phyloP scores from a whole-genome alignment of 2,113 vertebrate genomes.

The Sarotherodon lohbergeri region DNA sequence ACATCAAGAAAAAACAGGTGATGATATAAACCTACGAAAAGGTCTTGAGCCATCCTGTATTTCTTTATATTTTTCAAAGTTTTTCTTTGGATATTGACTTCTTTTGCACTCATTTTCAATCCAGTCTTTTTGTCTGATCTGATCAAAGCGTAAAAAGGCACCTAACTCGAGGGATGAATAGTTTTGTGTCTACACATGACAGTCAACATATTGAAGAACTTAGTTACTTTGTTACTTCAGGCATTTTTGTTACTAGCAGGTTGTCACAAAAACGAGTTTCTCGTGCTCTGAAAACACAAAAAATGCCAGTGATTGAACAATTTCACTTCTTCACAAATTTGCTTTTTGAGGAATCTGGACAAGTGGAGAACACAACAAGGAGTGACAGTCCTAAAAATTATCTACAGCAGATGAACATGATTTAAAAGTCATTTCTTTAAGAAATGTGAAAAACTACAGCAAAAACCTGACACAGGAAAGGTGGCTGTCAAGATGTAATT shows the following conservation, averaged over 20 bases:
- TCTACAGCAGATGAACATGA: neutral
- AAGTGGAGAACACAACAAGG: neutral
- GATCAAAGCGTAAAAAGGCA: neutral
- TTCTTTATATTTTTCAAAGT: neutral
- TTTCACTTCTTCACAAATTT: neutral
- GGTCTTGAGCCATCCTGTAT: neutral
- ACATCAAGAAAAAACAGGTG: slow-evolving; percentile 95
- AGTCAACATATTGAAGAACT: neutral
- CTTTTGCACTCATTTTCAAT: neutral
- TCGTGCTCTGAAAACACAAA: neutral
- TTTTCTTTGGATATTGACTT: neutral
- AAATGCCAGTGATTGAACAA: neutral
- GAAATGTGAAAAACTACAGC: neutral
- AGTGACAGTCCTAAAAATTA: neutral
- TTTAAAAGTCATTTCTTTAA: neutral
- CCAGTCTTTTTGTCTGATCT: neutral
- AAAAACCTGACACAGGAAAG: neutral
- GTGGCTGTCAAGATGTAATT: neutral
- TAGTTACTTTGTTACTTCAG: neutral
- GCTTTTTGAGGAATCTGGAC: neutral
- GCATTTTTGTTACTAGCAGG: neutral
- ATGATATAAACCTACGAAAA: neutral
- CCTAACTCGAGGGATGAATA: neutral
- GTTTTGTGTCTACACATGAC: neutral
- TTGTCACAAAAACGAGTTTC: neutral